Evolutionary conservation across 1,140 invertebrate genomes (phyloP), one percentile per base, ranked within the genome.

Genomic region (Popillia japonica): DNA sequence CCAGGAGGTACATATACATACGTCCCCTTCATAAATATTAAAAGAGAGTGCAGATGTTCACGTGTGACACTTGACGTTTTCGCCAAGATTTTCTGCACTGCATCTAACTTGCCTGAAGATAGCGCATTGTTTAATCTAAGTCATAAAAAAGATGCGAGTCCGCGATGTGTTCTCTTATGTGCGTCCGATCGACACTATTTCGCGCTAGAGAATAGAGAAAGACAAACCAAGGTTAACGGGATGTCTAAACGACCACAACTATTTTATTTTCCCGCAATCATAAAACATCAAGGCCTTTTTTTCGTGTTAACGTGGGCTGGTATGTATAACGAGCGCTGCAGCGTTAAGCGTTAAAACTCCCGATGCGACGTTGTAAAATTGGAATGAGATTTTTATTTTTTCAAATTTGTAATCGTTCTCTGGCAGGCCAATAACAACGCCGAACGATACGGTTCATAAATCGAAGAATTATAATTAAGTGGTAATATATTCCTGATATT

Each of bases 161-260:
- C 17, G 2, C 17, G n/a, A 17, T 17, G 48, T 55, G n/a, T 17
- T 55, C 48, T 55, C 48, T 17, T 27, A 68, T 68, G 22, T 68
- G 61, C 61, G 22, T 22, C 61, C 8, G 61, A 68, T 68, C 61
- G 22, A 68, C 27, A 34, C 61, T 68, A 68, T 68, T 68, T 14
- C 20, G 27, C 61, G 11, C 20, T 68, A 68, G 20, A 68, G 61
- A 68, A 68, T 55, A 55, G 48, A 14, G 48, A 55, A 55, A 55
- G 48, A 55, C 48, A 55, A 68, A 27, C 61, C 61, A 68, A 68
- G 61, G 61, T 68, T 68, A 68, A 68, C 61, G 20, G 61, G 61
- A 68, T 68, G 61, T 34, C 61, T 68, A 68, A 68, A 27, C 61
- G 61, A 68, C 61, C 61, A 68, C 61, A 68, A 68, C 61, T 68